phyloP scores from a whole-genome alignment of 2,113 vertebrate genomes.

The Ahaetulla prasina region DNA sequence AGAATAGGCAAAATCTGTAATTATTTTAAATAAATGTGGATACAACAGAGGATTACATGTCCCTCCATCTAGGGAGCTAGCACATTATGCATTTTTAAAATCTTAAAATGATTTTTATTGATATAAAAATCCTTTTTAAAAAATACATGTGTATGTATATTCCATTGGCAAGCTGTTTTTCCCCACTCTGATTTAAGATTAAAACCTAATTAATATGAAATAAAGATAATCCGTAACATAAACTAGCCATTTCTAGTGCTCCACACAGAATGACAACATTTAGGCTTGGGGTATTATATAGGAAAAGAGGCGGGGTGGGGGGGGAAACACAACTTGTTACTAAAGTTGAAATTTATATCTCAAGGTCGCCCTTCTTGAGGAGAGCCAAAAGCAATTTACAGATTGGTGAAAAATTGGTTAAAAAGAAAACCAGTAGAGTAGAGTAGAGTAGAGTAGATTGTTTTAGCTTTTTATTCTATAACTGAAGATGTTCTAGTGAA shows the following conservation, averaged over 20 bases:
- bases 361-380: slow-evolving; percentile 17
- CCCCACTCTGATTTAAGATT: not conserved
- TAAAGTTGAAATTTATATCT: not conserved
- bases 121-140: not conserved
- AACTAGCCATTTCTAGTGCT: not conserved
- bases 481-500: not conserved
- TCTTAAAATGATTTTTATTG: slow-evolving; percentile 21
- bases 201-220: not conserved
- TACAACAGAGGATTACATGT: slow-evolving; percentile 32
- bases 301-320: not conserved
- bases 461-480: slow-evolving; percentile 22
- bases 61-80: not conserved
- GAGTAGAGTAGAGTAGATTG: not conserved
- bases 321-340: not conserved
- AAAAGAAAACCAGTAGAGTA: not conserved
- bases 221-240: not conserved
- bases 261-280: not conserved
- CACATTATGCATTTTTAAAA: not conserved
- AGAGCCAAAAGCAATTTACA: slow-evolving; percentile 26
- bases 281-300: not conserved
- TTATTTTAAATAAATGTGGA: slow-evolving; percentile 38
- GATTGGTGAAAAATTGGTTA: slow-evolving; percentile 4
- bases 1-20: slow-evolving; percentile 46
- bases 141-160: not conserved
- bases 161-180: too few relatives aligned